Conservation (phyloP, 2,113 vertebrate species). For the Propithecus coquereli region DNA sequence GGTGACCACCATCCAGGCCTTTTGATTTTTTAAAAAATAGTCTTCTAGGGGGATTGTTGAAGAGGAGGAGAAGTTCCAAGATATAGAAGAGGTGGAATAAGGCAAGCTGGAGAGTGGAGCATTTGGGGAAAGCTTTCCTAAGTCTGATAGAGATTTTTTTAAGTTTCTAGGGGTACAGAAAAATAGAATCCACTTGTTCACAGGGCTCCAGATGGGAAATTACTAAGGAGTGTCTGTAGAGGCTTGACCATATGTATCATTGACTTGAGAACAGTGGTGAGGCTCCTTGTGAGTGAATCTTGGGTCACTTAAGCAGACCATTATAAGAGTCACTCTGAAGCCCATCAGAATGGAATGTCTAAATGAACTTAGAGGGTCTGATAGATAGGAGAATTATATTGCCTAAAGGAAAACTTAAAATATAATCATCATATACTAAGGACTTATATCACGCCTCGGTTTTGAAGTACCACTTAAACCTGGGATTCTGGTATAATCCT, state of each 20-base stretch:
- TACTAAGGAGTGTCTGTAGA: neutral
- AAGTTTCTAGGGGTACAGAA: neutral
- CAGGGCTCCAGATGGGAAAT: neutral
- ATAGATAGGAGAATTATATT: neutral
- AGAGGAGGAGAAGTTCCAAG: neutral
- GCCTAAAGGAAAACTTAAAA: neutral
- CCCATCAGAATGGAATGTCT: neutral
- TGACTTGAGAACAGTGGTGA: neutral
- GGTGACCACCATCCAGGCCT: neutral
- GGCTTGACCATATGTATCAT: neutral
- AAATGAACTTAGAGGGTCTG: neutral
- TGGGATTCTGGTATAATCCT: neutral
- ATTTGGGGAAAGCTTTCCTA: neutral
- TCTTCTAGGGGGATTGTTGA: neutral
- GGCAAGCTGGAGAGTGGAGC: neutral
- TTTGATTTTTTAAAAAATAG: neutral
- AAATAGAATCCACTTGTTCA: neutral
- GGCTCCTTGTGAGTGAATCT: neutral
- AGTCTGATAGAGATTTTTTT: neutral
- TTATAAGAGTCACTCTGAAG: neutral
- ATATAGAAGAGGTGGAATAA: neutral
- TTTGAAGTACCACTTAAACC: neutral
- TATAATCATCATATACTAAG: neutral
- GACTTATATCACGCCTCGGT: neutral
- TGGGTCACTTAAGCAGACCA: neutral